Conservation (phyloP, 2,797 vertebrate species). For the Prionace glauca region DNA sequence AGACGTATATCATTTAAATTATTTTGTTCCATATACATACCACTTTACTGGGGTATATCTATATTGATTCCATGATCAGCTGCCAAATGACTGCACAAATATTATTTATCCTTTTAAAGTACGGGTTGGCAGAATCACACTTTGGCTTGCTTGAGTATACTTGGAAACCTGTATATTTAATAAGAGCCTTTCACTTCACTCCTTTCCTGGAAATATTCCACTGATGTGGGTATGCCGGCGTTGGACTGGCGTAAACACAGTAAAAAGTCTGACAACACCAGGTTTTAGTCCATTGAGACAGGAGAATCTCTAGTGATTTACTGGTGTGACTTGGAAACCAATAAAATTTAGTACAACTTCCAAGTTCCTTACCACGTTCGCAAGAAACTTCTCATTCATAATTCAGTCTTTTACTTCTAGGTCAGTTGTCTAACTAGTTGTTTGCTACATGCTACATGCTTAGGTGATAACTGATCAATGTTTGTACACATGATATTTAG, state of each 20-base stretch:
- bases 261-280: too few species aligned
- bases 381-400: constrained; percentile 20
- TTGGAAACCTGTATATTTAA: not conserved
- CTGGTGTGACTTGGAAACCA: not conserved
- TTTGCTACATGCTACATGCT: not conserved
- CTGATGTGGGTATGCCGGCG: too few species aligned
- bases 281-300: too few species aligned
- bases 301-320: not conserved
- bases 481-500: not conserved
- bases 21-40: not conserved
- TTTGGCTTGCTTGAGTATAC: not conserved
- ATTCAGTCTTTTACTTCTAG: not conserved
- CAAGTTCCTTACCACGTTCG: not conserved
- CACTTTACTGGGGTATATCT: not conserved
- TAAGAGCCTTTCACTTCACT: not conserved
- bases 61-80: not conserved
- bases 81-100: not conserved
- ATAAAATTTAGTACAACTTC: not conserved
- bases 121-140: not conserved
- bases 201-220: not conserved
- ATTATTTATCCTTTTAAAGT: constrained; percentile 9
- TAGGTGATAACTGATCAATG: not conserved
- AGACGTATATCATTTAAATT: not conserved
- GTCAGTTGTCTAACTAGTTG: not conserved
- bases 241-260: too few species aligned